Conservation (phyloP, 2,113 vertebrate species). For the Genyomyrus donnyi region DNA sequence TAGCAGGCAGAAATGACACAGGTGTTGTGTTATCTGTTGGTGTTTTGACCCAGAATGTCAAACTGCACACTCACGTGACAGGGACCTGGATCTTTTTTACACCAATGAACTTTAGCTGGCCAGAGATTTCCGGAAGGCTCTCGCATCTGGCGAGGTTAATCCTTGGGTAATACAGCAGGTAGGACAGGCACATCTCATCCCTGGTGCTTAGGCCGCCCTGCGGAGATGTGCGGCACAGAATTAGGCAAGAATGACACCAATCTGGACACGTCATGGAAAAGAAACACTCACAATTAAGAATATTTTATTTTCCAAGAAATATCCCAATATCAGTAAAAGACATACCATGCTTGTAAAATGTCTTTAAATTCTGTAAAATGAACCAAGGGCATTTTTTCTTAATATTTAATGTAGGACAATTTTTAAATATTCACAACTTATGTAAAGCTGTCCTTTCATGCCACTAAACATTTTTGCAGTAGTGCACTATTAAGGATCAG, state of each 20-base stretch:
- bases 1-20: background rate
- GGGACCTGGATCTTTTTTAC: slow-evolving; percentile 77
- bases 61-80: slow-evolving; percentile 61
- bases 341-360: background rate
- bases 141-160: slow-evolving; percentile 78
- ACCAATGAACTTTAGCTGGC: slow-evolving; percentile 78
- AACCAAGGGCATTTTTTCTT: background rate
- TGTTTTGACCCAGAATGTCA: background rate
- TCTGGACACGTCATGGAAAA: background rate
- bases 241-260: background rate
- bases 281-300: background rate
- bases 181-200: slow-evolving; percentile 83
- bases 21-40: background rate
- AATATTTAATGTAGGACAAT: background rate
- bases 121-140: slow-evolving; percentile 78
- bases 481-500: background rate
- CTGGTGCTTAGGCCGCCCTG: slow-evolving; percentile 79
- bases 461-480: background rate
- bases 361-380: background rate
- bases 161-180: slow-evolving; percentile 77
- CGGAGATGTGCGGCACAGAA: slow-evolving; percentile 29
- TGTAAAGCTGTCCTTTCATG: background rate
- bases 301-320: background rate
- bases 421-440: background rate
- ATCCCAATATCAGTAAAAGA: background rate